Evolutionary conservation across 1,140 invertebrate genomes (phyloP).

Genomic region (Sinonovacula constricta): DNA sequence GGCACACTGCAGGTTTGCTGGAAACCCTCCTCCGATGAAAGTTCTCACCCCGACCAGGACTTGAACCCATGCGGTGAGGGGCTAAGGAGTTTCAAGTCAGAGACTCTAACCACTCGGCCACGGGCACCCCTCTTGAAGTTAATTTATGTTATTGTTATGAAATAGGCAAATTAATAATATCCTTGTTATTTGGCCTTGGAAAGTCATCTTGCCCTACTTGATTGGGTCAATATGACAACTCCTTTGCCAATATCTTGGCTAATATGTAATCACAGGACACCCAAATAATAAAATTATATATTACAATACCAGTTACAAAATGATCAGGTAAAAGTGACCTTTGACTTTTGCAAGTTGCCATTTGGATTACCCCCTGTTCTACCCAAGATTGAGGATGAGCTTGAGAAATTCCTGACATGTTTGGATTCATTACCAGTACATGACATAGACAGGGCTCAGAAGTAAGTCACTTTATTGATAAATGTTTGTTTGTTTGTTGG

Average conservation of each 20-base stretch:
- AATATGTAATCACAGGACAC: background rate
- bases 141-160: too few relatives aligned
- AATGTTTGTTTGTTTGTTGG: too few relatives aligned
- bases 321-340: background rate
- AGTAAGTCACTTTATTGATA: conserved; percentile 56
- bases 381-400: conserved; percentile 80
- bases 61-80: too few relatives aligned
- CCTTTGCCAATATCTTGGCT: background rate
- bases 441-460: conserved; percentile 80
- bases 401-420: conserved; percentile 82
- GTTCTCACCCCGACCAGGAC: too few relatives aligned
- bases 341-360: conserved; percentile 73
- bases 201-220: background rate
- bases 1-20: too few relatives aligned
- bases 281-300: background rate
- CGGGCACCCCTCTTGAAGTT: too few relatives aligned
- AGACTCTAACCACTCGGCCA: too few relatives aligned
- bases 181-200: background rate
- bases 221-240: background rate
- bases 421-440: conserved; percentile 84
- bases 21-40: too few relatives aligned
- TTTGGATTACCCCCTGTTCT: conserved; percentile 82
- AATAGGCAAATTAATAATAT: too few relatives aligned
- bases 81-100: too few relatives aligned
- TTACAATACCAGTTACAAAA: background rate